Base-by-base conservation (phyloP, 1,140 invertebrate genomes). In the Aplysia californica region DNA sequence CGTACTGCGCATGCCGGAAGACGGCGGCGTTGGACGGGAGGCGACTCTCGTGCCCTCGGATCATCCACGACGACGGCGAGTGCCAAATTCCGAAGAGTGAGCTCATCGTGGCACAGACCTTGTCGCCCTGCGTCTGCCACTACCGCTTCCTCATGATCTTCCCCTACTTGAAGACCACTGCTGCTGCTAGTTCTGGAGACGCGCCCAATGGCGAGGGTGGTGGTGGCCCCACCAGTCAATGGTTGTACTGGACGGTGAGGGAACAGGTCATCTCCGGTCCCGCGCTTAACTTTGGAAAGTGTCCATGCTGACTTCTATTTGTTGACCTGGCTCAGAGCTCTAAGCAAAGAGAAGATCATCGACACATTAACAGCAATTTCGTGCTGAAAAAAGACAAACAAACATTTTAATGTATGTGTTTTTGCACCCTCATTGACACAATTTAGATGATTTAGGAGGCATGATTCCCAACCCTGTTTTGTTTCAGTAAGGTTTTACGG, bases 1-100 rank as follows among this genome's bases (percentile, higher is more conserved):
- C 70, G n/a, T 72, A 72, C 35, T 72, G 70, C 35, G 35, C 21
- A 10, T 72, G 70, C 70, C 50, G 70, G 31, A 61, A 61, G 36
- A 61, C 31, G 10, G 70, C 70, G 18, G 55, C 55, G 26, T 26
- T 26, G 26, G 56, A 72, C 23, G 70, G 31, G 15, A 3, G 21
- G 29, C 20, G 36, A 72, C 20, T 72, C 1, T 38, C 23, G n/a
- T 72, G 70, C 41, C 70, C 70, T 26, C 44, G 21, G 29, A 33
- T 61, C 6, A 23, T 2, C n/a, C 36, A 61, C 29, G 70, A 72
- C 33, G 70, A 33, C 26, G 70, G 55, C 4, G 70, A 72, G 31
- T 72, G 70, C 31, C 55, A 72, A 18, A 72, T 61, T 23, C 70
- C 70, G 29, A 59, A 58, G 29, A 41, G 70, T 1, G 38, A 61